Percentiles rank a stretch among this genome's conserved stretches.
These are phyloP conservation scores for Tetraneura akinire DNA, from an alignment of 1,140 invertebrate species.

Conservation along the genomic window DNA sequence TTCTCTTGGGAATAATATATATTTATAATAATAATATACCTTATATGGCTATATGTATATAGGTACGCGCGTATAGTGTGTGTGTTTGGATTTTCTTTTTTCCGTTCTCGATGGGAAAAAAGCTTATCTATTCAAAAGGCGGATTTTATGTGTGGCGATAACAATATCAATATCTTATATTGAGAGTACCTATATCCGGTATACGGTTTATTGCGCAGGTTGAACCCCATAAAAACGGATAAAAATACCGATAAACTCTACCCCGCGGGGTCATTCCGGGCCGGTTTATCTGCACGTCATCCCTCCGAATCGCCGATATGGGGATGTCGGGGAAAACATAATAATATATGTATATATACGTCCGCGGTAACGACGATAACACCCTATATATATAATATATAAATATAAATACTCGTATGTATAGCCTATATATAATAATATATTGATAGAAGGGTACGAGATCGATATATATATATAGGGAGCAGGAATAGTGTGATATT, in stretches of 20 bases:
- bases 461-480: not conserved
- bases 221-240: conserved; percentile 20
- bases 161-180: conserved; percentile 45
- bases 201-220: conserved; percentile 42
- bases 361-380: not conserved
- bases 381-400: too few species aligned
- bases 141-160: conserved; percentile 33
- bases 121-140: conserved; percentile 28
- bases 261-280: not conserved
- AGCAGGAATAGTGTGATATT: not conserved
- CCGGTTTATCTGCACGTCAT: conserved; percentile 1
- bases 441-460: not conserved
- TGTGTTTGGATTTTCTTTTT: not conserved
- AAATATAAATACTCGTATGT: too few species aligned
- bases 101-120: not conserved
- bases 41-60: too few species aligned
- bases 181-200: not conserved
- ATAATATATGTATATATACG: not conserved
- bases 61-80: not conserved
- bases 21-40: not conserved
- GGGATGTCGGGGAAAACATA: not conserved
- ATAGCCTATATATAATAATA: not conserved
- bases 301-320: conserved; percentile 8
- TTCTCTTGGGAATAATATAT: conserved; percentile 14
- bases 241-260: conserved; percentile 34